Evolutionary conservation across 2,113 vertebrate species (phyloP).

Genomic region (Oreochromis niloticus): DNA sequence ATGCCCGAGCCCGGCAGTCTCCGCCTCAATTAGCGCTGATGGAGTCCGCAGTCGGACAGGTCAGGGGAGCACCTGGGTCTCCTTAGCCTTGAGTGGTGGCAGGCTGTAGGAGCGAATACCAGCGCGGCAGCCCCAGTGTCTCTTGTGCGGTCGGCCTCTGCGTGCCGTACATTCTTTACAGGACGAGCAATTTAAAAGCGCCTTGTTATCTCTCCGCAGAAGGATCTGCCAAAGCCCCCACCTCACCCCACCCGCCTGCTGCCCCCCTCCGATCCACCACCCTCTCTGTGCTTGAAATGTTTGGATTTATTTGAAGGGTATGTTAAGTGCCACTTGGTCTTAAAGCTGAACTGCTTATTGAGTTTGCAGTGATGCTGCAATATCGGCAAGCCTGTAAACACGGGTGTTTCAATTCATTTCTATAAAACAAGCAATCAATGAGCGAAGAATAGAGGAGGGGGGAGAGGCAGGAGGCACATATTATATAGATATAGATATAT

Average conservation of each 20-base stretch:
- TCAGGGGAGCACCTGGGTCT: slow-evolving; percentile 19
- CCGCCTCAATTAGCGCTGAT: slow-evolving; percentile 50
- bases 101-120: background rate
- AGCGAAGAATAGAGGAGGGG: background rate
- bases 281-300: slow-evolving; percentile 11
- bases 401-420: slow-evolving; percentile 27
- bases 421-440: slow-evolving; percentile 48
- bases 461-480: background rate
- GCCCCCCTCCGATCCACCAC: background rate
- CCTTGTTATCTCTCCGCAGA: slow-evolving; percentile 34
- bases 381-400: slow-evolving; percentile 23
- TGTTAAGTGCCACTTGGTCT: slow-evolving; percentile 47
- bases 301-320: slow-evolving; percentile 52
- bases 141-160: background rate
- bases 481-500: too few relatives aligned
- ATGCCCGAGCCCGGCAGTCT: slow-evolving; percentile 55
- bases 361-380: slow-evolving; percentile 32
- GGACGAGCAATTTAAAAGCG: slow-evolving; percentile 28
- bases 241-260: background rate
- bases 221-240: background rate
- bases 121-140: background rate
- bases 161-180: slow-evolving; percentile 50
- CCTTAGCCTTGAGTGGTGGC: background rate
- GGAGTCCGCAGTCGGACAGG: slow-evolving; percentile 28
- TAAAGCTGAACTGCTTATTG: slow-evolving; percentile 26